phyloP scores from a whole-genome alignment of 1,140 invertebrate genomes.

The Zaprionus capensis region DNA sequence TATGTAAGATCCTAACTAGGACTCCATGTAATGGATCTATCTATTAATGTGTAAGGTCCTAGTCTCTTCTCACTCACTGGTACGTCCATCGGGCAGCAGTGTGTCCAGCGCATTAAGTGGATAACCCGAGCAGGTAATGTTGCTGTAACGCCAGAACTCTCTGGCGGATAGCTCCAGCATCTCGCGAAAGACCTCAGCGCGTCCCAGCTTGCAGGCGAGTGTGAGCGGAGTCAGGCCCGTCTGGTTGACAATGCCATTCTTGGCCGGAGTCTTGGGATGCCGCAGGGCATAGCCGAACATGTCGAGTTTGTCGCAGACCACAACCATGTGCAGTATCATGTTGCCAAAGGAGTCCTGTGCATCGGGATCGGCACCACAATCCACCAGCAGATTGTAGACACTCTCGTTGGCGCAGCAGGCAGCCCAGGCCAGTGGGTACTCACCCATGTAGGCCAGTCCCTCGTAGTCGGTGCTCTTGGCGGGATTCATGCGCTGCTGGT shows the following conservation, averaged over 20 bases:
- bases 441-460: constrained; percentile 96
- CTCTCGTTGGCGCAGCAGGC: constrained; percentile 98
- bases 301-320: constrained; percentile 97
- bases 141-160: constrained; percentile 99
- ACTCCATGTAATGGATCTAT: no score
- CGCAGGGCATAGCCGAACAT: constrained; percentile 99
- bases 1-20: no score
- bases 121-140: constrained; percentile 99
- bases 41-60: no score
- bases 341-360: constrained; percentile 96
- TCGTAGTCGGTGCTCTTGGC: constrained; percentile 96
- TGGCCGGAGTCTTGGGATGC: constrained; percentile 96
- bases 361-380: constrained; percentile 96
- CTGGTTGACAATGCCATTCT: constrained; percentile 94
- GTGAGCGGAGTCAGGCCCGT: constrained; percentile 97
- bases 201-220: constrained; percentile 96
- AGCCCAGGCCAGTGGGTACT: constrained; percentile 98
- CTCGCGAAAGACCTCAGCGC: constrained; percentile 97
- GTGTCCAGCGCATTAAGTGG: constrained; percentile 98
- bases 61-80: constrained; percentile 89
- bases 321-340: constrained; percentile 99
- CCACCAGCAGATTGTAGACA: constrained; percentile 98
- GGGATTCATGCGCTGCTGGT: constrained; percentile 92
- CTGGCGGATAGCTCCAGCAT: constrained; percentile 98
- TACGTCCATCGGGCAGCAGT: constrained; percentile 95